Evolutionary conservation across 2,888 invertebrate species (phyloP).

Genomic region (Synergus umbraculus): DNA sequence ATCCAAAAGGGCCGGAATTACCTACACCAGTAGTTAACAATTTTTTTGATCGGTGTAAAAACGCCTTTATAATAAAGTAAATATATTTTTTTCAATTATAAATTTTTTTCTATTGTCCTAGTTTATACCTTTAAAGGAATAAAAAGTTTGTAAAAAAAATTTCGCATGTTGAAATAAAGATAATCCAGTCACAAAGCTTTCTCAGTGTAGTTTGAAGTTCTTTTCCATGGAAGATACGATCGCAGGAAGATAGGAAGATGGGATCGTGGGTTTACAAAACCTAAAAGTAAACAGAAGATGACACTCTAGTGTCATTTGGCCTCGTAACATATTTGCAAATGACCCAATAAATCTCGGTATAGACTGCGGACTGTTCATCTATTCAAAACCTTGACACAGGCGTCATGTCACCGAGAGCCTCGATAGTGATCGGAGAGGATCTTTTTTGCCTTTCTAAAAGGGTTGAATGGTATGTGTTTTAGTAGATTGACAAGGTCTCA

Average conservation of each 20-base stretch:
- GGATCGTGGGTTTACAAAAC: not conserved
- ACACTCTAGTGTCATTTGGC: conserved; percentile 53
- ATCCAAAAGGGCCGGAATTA: too few relatives aligned
- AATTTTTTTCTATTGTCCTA: too few relatives aligned
- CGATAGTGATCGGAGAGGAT: conserved; percentile 31
- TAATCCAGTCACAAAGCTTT: too few relatives aligned
- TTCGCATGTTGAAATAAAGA: too few relatives aligned
- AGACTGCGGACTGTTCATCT: conserved; percentile 64
- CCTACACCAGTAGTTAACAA: too few relatives aligned
- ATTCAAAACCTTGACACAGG: conserved; percentile 69
- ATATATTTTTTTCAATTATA: too few relatives aligned
- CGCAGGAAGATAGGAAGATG: not conserved
- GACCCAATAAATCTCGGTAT: conserved; percentile 72
- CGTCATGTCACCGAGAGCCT: conserved; percentile 58
- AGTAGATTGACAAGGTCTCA: not conserved
- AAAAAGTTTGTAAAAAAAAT: too few relatives aligned
- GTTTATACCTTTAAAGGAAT: too few relatives aligned
- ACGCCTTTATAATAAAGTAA: too few relatives aligned
- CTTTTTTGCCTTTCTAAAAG: not conserved
- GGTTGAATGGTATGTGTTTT: not conserved
- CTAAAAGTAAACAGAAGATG: not conserved
- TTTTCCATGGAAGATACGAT: too few relatives aligned
- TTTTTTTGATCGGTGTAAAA: too few relatives aligned
- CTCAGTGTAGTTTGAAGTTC: too few relatives aligned
- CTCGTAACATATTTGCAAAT: conserved; percentile 75